A percentile compares a stretch with the other conserved stretches of the same genome.
Evolutionary conservation across 2,113 vertebrate genomes (phyloP).

Genomic region (Pomatostomus ruficeps): DNA sequence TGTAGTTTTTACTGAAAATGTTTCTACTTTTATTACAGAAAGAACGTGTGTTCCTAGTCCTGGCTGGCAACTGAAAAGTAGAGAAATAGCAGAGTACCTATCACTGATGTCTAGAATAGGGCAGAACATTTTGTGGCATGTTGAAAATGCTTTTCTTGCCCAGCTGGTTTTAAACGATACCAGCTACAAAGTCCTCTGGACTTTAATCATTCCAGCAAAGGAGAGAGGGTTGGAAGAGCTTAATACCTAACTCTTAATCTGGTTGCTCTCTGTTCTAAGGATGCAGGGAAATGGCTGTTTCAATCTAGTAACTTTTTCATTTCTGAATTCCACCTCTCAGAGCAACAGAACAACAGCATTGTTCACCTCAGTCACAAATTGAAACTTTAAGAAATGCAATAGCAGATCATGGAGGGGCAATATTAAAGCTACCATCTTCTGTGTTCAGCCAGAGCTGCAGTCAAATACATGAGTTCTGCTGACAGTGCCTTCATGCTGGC

Average conservation of each 20-base stretch:
- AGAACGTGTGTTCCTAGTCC: neutral
- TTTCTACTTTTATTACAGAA: neutral
- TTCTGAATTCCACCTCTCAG: slow-evolving; percentile 3
- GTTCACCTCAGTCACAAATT: neutral
- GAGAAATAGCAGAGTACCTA: neutral
- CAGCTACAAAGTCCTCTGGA: neutral
- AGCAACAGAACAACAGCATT: neutral
- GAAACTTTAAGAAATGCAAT: neutral
- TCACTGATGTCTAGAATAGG: neutral
- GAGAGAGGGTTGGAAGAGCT: neutral
- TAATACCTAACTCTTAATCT: neutral
- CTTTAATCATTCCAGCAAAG: neutral
- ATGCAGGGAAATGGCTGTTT: neutral
- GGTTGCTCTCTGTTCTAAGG: neutral
- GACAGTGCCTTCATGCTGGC: neutral
- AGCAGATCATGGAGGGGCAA: neutral
- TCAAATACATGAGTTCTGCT: neutral
- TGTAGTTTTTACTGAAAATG: neutral
- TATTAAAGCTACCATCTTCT: neutral
- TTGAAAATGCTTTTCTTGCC: neutral
- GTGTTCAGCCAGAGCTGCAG: neutral
- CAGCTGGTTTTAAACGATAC: neutral
- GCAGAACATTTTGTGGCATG: neutral
- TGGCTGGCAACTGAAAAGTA: neutral
- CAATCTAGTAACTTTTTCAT: neutral